Evolutionary conservation across 2,888 invertebrate genomes (phyloP).

Genomic region (Parnassius mnemosyne): DNA sequence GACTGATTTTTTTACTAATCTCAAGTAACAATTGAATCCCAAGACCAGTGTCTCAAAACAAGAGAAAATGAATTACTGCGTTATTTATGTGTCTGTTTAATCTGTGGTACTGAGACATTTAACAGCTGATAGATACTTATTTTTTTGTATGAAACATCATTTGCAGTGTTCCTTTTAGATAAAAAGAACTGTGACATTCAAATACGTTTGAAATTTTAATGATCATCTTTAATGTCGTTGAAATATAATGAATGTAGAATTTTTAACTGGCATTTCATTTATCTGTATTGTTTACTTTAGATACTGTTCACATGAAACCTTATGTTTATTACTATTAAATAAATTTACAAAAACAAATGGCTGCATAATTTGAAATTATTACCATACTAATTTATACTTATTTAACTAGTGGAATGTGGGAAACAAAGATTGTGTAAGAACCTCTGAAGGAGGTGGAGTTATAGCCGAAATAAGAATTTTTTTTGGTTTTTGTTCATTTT

Average conservation of each 20-base stretch:
- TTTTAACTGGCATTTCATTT: conserved; percentile 62
- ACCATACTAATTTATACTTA: too few relatives aligned
- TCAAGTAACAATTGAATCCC: conserved; percentile 8
- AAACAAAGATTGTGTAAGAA: too few relatives aligned
- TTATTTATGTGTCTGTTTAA: conserved; percentile 35
- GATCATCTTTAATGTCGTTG: conserved; percentile 70
- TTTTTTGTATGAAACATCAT: conserved; percentile 29
- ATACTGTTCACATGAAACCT: conserved; percentile 9
- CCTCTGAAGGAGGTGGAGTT: too few relatives aligned
- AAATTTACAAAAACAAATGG: conserved; percentile 10
- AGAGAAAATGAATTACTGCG: conserved; percentile 26
- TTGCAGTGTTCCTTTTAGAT: too few relatives aligned
- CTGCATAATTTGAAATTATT: not conserved
- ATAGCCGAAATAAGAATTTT: too few relatives aligned
- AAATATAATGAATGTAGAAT: conserved; percentile 80
- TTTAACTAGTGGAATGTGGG: too few relatives aligned
- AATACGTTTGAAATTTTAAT: conserved; percentile 51
- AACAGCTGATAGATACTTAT: conserved; percentile 41
- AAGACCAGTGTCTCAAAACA: not conserved
- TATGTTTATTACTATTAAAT: conserved; percentile 24
- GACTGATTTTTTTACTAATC: conserved; percentile 65
- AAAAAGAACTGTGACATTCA: conserved; percentile 45
- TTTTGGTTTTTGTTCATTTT: too few relatives aligned
- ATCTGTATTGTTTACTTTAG: conserved; percentile 16
- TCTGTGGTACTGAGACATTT: conserved; percentile 28